Conservation (phyloP, 2,113 vertebrate genomes). For the Malaclemys terrapin region DNA sequence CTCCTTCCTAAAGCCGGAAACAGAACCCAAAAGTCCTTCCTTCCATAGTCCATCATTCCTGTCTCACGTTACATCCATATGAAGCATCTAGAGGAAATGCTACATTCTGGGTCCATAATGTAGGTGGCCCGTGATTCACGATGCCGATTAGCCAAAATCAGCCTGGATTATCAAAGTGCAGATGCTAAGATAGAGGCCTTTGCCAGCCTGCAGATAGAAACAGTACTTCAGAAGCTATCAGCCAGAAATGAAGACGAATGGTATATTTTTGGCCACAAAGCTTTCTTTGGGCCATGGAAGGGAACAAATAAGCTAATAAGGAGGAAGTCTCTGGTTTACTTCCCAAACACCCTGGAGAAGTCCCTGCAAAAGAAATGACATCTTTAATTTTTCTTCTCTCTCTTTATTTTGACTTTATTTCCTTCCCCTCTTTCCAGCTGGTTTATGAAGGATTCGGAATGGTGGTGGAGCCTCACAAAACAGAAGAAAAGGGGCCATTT, state of each 20-base stretch:
- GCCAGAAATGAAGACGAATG: neutral
- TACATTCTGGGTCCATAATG: neutral
- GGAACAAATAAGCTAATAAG: constrained; percentile 39
- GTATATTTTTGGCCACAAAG: neutral
- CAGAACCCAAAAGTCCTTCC: too few species aligned
- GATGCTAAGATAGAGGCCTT: neutral
- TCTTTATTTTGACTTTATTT: neutral
- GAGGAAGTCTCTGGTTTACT: constrained; percentile 16
- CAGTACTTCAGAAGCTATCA: neutral
- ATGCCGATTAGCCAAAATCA: neutral
- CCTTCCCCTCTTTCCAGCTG: neutral
- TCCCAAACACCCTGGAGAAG: constrained; percentile 39
- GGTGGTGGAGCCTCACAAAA: neutral
- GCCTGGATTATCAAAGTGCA: accelerated
- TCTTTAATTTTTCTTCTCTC: constrained; percentile 48
- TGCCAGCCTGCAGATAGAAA: neutral
- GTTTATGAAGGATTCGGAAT: neutral
- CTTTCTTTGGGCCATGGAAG: constrained; percentile 22
- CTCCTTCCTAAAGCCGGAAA: neutral
- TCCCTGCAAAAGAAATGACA: constrained; percentile 38
- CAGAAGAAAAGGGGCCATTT: too few species aligned
- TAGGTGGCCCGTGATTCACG: accelerated
- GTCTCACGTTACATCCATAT: neutral
- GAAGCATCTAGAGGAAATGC: neutral
- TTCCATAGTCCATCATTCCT: neutral